Evolutionary conservation across 2,113 vertebrate genomes (phyloP), one percentile per base, ranked within the genome.

Genomic region (Calypte anna): DNA sequence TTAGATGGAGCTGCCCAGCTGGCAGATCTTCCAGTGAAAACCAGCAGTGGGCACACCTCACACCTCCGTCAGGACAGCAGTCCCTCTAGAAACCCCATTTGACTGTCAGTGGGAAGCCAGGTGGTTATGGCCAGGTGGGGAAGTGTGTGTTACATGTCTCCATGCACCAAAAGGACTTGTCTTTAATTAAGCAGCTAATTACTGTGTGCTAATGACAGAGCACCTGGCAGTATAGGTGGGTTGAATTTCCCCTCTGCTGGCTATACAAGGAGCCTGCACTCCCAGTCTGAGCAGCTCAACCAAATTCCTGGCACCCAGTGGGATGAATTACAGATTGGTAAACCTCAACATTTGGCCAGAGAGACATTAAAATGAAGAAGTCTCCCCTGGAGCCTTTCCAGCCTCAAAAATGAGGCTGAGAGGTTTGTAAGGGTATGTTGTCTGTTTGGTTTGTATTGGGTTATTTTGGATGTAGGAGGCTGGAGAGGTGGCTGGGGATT

Each of bases 1-100:
- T 80, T 5, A 8, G 64, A 64, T 0, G 21, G 30, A 93, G 40
- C 25, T 61, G 78, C 12, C 4, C 1, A 1, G 40, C 46, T 54
- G 40, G 14, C 33, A 59, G 44, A 61, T 46, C 14, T 82, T 88
- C 57, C 57, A 36, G 1, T 74, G 76, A 76, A 82, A 77, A 31
- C 10, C 9, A 4, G 1, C 43, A n/a, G 33, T 38, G 23, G 22
- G 50, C 31, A 25, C 19, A 13, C 31, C 30, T 25, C 1, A 0
- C 64, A 51, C 18, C 31, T 80, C 58, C 59, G 28, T 64, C 33
- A 51, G 13, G 58, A 44, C 31, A 79, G 33, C 46, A 70, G 28
- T n/a, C 18, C 8, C 24, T 77, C 73, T 74, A 30, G 40, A 91
- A 74, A 86, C 8, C 30, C 4, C 14, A 10, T 36, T 74, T 86